These are phyloP conservation scores for Sipunculus nudus DNA, from an alignment of 2,888 invertebrate species.

Conservation along the genomic window DNA sequence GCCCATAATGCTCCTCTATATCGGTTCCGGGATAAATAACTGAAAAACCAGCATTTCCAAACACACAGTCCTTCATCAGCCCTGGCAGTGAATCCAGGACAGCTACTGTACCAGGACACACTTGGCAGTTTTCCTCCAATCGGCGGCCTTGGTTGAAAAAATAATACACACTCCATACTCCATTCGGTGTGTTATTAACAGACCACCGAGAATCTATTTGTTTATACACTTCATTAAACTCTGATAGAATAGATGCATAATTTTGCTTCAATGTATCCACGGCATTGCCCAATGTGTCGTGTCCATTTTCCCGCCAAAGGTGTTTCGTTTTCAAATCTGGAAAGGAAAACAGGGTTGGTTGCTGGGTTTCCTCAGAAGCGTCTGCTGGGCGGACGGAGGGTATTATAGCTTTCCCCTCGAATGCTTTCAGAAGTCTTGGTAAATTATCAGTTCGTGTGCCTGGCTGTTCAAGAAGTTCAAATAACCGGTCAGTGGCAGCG, in stretches of 20 bases:
- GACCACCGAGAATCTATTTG: too few relatives aligned
- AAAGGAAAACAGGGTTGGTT: too few relatives aligned
- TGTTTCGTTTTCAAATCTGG: slow-evolving; percentile 16
- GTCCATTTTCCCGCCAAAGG: too few relatives aligned
- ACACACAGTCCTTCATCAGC: slow-evolving; percentile 55
- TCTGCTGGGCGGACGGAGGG: too few relatives aligned
- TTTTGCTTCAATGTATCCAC: slow-evolving; percentile 1
- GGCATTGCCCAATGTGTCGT: slow-evolving; percentile 21
- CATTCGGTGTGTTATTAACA: slow-evolving; percentile 49
- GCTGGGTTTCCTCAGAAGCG: too few relatives aligned
- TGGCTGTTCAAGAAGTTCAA: slow-evolving; percentile 12
- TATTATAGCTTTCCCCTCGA: background rate
- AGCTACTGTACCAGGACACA: slow-evolving; percentile 52
- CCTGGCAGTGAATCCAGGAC: slow-evolving; percentile 42
- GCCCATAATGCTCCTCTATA: slow-evolving; percentile 58
- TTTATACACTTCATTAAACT: background rate
- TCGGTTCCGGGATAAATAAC: slow-evolving; percentile 55
- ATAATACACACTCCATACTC: slow-evolving; percentile 55
- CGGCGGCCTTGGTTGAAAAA: slow-evolving; percentile 57
- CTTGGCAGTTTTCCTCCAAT: slow-evolving; percentile 41
- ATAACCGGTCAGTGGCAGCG: slow-evolving; percentile 13
- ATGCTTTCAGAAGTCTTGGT: background rate
- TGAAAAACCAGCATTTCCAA: slow-evolving; percentile 62
- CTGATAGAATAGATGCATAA: background rate
- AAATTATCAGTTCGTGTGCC: background rate